Evolutionary conservation across 2,797 vertebrate species (phyloP).

Genomic region (Poecilia velifera): DNA sequence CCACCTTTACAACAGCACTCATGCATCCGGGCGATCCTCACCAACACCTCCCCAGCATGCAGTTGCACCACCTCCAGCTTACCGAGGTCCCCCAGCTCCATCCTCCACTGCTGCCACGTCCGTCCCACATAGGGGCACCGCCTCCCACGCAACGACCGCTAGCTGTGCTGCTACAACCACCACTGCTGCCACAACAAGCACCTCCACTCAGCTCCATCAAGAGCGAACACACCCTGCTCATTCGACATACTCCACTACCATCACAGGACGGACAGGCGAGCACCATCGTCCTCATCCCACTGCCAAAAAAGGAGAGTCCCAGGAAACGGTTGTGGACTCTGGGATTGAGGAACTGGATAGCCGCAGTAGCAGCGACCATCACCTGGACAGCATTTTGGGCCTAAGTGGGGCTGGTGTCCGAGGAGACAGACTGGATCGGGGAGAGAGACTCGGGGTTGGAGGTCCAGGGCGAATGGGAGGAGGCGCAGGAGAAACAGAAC

Average conservation of each 20-base stretch:
- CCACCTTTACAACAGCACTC: conserved; percentile 82
- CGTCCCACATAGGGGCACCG: conserved; percentile 47
- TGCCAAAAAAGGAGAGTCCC: conserved; percentile 88
- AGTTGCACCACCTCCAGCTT: conserved; percentile 74
- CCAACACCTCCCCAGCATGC: conserved; percentile 78
- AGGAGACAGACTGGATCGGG: conserved; percentile 75
- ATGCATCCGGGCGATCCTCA: conserved; percentile 78
- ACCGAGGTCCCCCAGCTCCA: conserved; percentile 63
- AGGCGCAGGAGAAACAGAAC: conserved; percentile 72
- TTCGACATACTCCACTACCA: conserved; percentile 62
- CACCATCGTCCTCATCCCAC: conserved; percentile 79
- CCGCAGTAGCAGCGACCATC: conserved; percentile 92
- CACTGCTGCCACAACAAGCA: conserved; percentile 73
- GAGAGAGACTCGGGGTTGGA: conserved; percentile 54
- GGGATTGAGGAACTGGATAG: conserved; percentile 95
- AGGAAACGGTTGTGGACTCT: conserved; percentile 87
- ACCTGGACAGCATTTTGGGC: conserved; percentile 89
- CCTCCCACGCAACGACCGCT: conserved; percentile 65
- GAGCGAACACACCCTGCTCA: conserved; percentile 68
- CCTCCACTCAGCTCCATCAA: conserved; percentile 73
- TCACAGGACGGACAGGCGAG: conserved; percentile 74
- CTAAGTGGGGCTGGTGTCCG: conserved; percentile 79
- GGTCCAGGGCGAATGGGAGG: conserved; percentile 69
- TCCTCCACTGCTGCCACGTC: conserved; percentile 59
- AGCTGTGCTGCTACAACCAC: conserved; percentile 72